phyloP scores from a whole-genome alignment of 2,888 invertebrate species.

The Sericinus montela region DNA sequence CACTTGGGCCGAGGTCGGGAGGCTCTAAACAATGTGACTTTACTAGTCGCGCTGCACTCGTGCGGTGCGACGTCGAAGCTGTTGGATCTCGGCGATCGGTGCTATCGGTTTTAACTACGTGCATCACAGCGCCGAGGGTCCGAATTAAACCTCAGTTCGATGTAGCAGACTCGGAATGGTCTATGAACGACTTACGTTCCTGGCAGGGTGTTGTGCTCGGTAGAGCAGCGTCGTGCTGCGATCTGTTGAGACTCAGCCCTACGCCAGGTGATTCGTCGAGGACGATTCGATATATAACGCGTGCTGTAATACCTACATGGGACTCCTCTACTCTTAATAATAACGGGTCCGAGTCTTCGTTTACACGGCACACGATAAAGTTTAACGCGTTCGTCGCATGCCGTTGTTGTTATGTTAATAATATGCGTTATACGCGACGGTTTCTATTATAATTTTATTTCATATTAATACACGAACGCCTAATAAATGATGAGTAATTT shows the following conservation, averaged over 20 bases:
- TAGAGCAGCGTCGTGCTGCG: slow-evolving; percentile 80
- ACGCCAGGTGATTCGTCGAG: slow-evolving; percentile 40
- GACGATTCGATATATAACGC: no score
- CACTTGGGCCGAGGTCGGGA: slow-evolving; percentile 53
- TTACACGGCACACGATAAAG: no score
- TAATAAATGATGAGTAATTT: no score
- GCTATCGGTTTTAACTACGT: slow-evolving; percentile 26
- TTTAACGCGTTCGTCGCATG: no score
- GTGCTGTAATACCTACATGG: no score
- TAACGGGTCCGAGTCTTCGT: no score
- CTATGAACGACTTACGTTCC: slow-evolving; percentile 81
- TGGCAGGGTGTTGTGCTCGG: slow-evolving; percentile 81
- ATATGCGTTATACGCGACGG: no score
- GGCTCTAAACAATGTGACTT: slow-evolving; percentile 67
- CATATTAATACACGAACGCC: no score
- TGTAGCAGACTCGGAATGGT: slow-evolving; percentile 79
- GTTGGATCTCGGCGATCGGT: slow-evolving; percentile 2
- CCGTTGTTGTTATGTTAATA: no score
- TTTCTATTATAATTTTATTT: no score
- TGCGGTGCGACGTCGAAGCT: neutral
- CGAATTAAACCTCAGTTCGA: slow-evolving; percentile 49
- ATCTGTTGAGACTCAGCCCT: slow-evolving; percentile 81
- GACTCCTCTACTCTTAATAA: no score
- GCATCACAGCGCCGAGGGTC: slow-evolving; percentile 34
- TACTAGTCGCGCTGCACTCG: slow-evolving; percentile 38